A percentile compares a stretch with the other conserved stretches of the same genome.
These are phyloP conservation scores for Eurois occulta DNA, from an alignment of 2,888 invertebrate genomes.

Conservation along the genomic window DNA sequence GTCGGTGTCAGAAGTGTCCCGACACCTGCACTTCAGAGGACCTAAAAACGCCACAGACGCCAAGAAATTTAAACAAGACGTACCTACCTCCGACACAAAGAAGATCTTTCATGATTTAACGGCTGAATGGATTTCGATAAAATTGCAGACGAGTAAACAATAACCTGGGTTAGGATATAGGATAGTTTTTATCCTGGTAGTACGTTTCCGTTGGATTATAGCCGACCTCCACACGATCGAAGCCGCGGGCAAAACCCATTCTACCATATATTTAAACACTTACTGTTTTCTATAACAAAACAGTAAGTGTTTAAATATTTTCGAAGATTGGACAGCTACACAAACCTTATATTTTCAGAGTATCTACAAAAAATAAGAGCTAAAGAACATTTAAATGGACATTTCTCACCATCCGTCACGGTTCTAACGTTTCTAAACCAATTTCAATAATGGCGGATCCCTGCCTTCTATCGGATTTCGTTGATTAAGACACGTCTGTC, in stretches of 20 bases:
- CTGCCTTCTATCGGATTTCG: slow-evolving; percentile 56
- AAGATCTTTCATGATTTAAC: background rate
- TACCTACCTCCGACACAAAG: too few relatives aligned
- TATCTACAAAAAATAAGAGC: slow-evolving; percentile 14
- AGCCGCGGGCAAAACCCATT: background rate
- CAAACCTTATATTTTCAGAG: background rate
- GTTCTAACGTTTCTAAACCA: slow-evolving; percentile 55
- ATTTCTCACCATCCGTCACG: slow-evolving; percentile 59
- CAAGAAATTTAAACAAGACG: too few relatives aligned
- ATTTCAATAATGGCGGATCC: slow-evolving; percentile 67
- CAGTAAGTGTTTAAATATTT: too few relatives aligned
- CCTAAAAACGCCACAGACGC: too few relatives aligned
- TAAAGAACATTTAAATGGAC: slow-evolving; percentile 19
- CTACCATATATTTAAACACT: too few relatives aligned
- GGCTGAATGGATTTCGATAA: background rate
- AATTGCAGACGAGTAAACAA: background rate
- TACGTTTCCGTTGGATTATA: background rate
- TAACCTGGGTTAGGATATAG: background rate
- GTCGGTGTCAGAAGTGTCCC: too few relatives aligned
- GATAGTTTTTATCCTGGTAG: background rate
- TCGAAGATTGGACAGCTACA: too few relatives aligned
- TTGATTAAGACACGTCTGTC: slow-evolving; percentile 68
- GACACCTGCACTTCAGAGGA: too few relatives aligned
- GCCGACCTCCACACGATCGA: background rate
- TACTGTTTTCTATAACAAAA: too few relatives aligned